Evolutionary conservation across 2,888 invertebrate species (phyloP), one percentile per base, ranked within the genome.

Genomic region (Luffia ferchaultella): DNA sequence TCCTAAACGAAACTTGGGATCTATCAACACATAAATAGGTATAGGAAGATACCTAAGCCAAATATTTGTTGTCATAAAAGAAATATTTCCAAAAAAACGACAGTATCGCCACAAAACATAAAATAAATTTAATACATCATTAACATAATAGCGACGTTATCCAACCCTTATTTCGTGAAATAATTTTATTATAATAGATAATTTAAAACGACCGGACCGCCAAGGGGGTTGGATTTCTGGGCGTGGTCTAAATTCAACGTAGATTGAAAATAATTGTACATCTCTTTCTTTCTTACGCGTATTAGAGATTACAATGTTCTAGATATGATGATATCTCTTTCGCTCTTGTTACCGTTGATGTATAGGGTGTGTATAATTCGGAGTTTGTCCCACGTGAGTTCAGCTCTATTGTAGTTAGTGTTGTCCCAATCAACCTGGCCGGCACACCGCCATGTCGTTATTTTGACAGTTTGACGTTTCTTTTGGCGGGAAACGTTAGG

Each of bases 151-250:
- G 18, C 17, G 45, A 15, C 17, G 45, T 18, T 50, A 50, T 74
- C 75, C 79, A 79, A 82, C 78, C 82, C 80, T 80, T 80, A 82
- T 79, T 80, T 79, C 67, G 67, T 67, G 66, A 78, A 82, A 82
- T 80, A 77, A 82, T 82, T 82, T 82, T 80, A 80, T 80, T 79
- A 79, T 78, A 82, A 82, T 79, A 77, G 80, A 80, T 80, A 82
- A 82, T 79, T 83, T 82, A 77, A 82, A 82, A 80, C 79, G 79
- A 78, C 67, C 79, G 75, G 74, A 76, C 70, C 68, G 65, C 79
- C 79, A 74, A 78, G 70, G 75, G 66, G 60, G 59, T 60, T 67
- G 65, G 67, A 68, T 68, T 68, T 70, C 73, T 76, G 70, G 82
- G 82, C 75, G 83, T 70, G 61, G 74, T 75, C 54, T 57, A 59